Conservation (phyloP, 2,888 invertebrate species). For the Acheta domesticus region DNA sequence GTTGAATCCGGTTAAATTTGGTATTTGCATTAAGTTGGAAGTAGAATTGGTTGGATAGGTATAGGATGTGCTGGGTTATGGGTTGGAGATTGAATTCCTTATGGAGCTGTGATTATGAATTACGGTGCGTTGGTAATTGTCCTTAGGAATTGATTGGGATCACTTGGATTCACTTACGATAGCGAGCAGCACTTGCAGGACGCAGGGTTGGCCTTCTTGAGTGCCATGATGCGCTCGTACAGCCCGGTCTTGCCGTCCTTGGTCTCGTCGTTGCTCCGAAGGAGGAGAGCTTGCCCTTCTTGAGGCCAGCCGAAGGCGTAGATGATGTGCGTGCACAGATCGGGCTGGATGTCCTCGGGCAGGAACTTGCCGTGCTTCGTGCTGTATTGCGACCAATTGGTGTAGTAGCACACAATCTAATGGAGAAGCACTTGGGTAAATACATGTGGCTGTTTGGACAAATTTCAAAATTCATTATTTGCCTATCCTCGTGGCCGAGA, state of each 20-base stretch:
- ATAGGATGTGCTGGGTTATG: no score
- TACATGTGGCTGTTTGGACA: no score
- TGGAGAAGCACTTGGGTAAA: no score
- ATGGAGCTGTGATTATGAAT: no score
- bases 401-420: conserved; percentile 91
- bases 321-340: conserved; percentile 93
- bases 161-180: conserved; percentile 70
- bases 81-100: no score
- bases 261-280: conserved; percentile 92
- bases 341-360: conserved; percentile 91
- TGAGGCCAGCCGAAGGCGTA: conserved; percentile 98
- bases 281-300: conserved; percentile 87
- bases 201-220: conserved; percentile 89
- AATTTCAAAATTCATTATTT: no score
- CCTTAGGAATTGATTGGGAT: no score
- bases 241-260: conserved; percentile 89
- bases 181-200: conserved; percentile 85
- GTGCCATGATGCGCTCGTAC: conserved; percentile 77
- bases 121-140: no score
- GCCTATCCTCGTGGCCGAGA: no score
- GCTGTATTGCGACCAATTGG: conserved; percentile 97
- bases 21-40: no score
- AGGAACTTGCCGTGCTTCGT: conserved; percentile 85
- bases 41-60: no score
- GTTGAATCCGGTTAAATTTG: no score